A percentile compares a stretch with the other conserved stretches of the same genome.
Conservation (phyloP, 2,888 invertebrate genomes). For the Ferdinandea cuprea region DNA sequence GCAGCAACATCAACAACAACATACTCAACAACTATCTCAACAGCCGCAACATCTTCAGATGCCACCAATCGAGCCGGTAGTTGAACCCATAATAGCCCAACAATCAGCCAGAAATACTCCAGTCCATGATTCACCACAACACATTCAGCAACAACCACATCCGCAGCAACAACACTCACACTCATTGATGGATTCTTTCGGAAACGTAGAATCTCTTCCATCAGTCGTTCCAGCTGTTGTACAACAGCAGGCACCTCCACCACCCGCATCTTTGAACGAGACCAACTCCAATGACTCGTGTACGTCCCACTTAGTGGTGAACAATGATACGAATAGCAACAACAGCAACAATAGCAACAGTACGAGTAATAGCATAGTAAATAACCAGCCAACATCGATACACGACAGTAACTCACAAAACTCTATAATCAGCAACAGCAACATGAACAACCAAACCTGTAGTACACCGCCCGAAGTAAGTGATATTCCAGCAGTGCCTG, state of each 20-base stretch:
- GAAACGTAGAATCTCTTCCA: constrained; percentile 57
- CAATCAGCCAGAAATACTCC: constrained; percentile 79
- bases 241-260: constrained; percentile 74
- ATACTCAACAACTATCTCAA: constrained; percentile 76
- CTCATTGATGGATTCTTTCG: constrained; percentile 66
- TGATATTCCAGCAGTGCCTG: constrained; percentile 46
- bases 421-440: constrained; percentile 80
- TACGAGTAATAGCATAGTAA: constrained; percentile 82
- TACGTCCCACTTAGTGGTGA: constrained; percentile 77
- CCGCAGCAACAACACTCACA: constrained; percentile 64
- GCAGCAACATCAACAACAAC: constrained; percentile 72
- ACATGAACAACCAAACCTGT: constrained; percentile 66
- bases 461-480: constrained; percentile 63
- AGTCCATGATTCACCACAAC: constrained; percentile 80
- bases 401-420: constrained; percentile 83
- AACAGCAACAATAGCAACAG: constrained; percentile 82
- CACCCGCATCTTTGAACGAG: constrained; percentile 80
- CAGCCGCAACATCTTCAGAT: constrained; percentile 78
- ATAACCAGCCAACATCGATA: constrained; percentile 82
- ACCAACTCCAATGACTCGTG: constrained; percentile 83
- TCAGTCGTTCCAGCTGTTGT: constrained; percentile 50
- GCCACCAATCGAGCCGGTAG: constrained; percentile 52
- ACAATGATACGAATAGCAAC: constrained; percentile 79
- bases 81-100: constrained; percentile 54
- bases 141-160: constrained; percentile 77